These are phyloP conservation scores for Nowickia ferox DNA, from an alignment of 2,888 invertebrate species.

Conservation along the genomic window DNA sequence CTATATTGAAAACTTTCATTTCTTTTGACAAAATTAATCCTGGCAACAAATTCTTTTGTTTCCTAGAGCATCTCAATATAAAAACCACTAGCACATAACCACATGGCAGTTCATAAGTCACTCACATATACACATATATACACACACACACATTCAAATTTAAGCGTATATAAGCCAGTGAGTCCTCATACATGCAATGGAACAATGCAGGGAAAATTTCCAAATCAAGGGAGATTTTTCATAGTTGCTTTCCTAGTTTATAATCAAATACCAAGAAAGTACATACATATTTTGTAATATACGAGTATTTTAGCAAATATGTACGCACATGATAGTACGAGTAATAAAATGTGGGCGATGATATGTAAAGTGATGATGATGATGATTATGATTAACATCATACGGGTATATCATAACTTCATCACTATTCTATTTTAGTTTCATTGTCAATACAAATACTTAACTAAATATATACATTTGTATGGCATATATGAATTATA, in stretches of 20 bases:
- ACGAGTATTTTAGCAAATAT: constrained; percentile 32
- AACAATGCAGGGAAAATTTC: background rate
- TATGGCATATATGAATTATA: background rate
- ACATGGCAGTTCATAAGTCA: background rate
- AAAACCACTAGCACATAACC: too few relatives aligned
- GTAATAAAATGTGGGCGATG: constrained; percentile 15
- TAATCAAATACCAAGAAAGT: constrained; percentile 35
- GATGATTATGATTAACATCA: background rate
- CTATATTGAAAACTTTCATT: too few relatives aligned
- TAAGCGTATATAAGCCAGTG: background rate
- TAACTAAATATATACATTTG: constrained; percentile 22
- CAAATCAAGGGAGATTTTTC: background rate
- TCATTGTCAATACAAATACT: constrained; percentile 36
- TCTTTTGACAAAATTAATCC: background rate
- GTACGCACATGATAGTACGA: background rate
- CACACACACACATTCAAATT: background rate
- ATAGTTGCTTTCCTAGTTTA: constrained; percentile 18
- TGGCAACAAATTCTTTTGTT: background rate
- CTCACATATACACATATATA: background rate
- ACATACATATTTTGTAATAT: constrained; percentile 29
- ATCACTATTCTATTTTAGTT: constrained; percentile 5
- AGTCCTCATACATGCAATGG: background rate
- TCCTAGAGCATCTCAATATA: background rate
- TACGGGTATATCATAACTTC: constrained; percentile 1
- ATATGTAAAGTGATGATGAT: background rate